Percentiles rank a stretch among this genome's conserved stretches.
phyloP scores from a whole-genome alignment of 1,140 invertebrate species.

The Polyergus mexicanus region DNA sequence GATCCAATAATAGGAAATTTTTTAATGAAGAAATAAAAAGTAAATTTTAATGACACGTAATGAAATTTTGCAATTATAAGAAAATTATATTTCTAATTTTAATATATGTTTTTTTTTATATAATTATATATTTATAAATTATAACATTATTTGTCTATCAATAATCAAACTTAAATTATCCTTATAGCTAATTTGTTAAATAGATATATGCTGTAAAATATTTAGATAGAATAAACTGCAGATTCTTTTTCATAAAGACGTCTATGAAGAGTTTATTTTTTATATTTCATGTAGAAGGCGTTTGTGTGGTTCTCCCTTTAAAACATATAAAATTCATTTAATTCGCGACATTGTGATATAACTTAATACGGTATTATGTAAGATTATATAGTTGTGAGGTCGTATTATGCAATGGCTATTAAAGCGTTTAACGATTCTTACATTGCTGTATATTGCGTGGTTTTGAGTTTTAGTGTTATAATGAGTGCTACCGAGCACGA shows the following conservation, averaged over 20 bases:
- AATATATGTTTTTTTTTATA: not conserved
- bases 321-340: not conserved
- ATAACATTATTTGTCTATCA: not conserved
- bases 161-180: conserved; percentile 4
- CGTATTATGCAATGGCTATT: conserved; percentile 68
- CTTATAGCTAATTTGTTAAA: not conserved
- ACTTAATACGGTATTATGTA: conserved; percentile 57
- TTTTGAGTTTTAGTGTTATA: conserved; percentile 63
- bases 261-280: not conserved
- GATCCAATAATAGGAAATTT: not conserved
- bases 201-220: not conserved
- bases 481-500: conserved; percentile 24
- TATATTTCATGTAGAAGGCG: not conserved
- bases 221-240: not conserved
- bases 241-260: not conserved
- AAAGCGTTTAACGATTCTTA: conserved; percentile 72
- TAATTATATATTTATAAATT: not conserved
- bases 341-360: conserved; percentile 50
- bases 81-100: not conserved
- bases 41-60: not conserved
- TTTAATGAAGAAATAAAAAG: not conserved
- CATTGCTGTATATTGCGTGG: conserved; percentile 63
- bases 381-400: conserved; percentile 65
- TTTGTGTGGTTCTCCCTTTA: not conserved
- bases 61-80: not conserved